phyloP scores from a whole-genome alignment of 2,113 vertebrate species.

The Ardeotis arabs region DNA sequence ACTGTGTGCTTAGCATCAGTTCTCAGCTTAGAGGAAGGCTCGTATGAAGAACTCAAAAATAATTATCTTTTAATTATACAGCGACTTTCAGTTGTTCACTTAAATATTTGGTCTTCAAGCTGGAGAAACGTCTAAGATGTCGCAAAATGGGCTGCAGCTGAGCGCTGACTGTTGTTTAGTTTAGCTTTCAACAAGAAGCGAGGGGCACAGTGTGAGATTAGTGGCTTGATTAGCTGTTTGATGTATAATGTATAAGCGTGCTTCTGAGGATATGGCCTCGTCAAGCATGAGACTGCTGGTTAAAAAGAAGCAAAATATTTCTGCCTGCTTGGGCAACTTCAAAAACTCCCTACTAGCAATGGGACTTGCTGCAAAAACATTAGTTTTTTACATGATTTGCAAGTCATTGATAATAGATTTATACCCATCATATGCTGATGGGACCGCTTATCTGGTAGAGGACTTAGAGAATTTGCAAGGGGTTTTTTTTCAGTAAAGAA shows the following conservation, averaged over 20 bases:
- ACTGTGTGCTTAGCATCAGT: not conserved
- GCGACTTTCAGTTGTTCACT: not conserved
- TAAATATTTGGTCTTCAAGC: not conserved
- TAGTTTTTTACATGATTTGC: not conserved
- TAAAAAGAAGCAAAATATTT: not conserved
- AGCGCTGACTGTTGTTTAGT: slow-evolving; percentile 2
- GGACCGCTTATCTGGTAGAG: not conserved
- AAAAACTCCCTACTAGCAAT: not conserved
- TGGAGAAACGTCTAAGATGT: not conserved
- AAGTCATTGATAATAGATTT: not conserved
- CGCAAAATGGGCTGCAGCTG: not conserved
- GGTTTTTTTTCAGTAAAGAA: not conserved
- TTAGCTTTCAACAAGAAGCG: not conserved
- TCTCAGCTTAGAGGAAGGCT: not conserved
- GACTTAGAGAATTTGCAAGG: not conserved
- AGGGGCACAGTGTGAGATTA: not conserved
- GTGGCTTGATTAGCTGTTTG: not conserved
- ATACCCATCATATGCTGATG: not conserved
- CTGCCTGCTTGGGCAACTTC: not conserved
- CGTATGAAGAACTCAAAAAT: not conserved
- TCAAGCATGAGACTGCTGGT: not conserved
- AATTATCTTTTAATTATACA: not conserved
- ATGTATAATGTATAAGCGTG: not conserved
- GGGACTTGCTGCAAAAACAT: not conserved
- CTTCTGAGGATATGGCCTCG: not conserved